A percentile compares a stretch with the other conserved stretches of the same genome.
phyloP scores from a whole-genome alignment of 2,113 vertebrate genomes.

The Progne subis region DNA sequence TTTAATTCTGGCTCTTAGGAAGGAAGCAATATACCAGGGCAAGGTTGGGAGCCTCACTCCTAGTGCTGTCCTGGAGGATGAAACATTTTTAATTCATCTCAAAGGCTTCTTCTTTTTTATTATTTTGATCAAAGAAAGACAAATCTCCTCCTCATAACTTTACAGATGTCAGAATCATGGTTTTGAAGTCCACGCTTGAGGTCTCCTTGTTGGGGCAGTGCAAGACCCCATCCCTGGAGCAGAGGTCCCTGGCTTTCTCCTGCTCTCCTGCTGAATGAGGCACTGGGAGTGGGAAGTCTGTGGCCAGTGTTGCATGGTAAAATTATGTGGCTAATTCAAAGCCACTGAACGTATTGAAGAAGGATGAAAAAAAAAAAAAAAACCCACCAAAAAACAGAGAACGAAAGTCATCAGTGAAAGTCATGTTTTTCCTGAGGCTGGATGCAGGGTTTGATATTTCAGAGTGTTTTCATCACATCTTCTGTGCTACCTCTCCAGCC shows the following conservation, averaged over 20 bases:
- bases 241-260: not conserved
- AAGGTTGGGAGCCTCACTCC: not conserved
- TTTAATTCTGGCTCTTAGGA: not conserved
- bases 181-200: not conserved
- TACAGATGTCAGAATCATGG: not conserved
- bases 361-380: not conserved
- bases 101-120: not conserved
- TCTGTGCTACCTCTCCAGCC: slow-evolving; percentile 11
- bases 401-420: slow-evolving; percentile 1
- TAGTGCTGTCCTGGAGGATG: not conserved
- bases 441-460: not conserved
- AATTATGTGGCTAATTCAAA: not conserved
- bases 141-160: not conserved
- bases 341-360: not conserved
- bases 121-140: not conserved
- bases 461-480: not conserved
- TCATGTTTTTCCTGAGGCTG: not conserved
- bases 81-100: slow-evolving; percentile 23
- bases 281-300: accelerated
- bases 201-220: not conserved
- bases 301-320: not conserved
- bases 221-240: not conserved
- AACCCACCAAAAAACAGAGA: not conserved
- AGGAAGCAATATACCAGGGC: slow-evolving; percentile 7
- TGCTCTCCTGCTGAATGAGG: not conserved